Percentiles rank a stretch among this genome's conserved stretches.
phyloP scores from a whole-genome alignment of 2,113 vertebrate species.

The Theropithecus gelada region DNA sequence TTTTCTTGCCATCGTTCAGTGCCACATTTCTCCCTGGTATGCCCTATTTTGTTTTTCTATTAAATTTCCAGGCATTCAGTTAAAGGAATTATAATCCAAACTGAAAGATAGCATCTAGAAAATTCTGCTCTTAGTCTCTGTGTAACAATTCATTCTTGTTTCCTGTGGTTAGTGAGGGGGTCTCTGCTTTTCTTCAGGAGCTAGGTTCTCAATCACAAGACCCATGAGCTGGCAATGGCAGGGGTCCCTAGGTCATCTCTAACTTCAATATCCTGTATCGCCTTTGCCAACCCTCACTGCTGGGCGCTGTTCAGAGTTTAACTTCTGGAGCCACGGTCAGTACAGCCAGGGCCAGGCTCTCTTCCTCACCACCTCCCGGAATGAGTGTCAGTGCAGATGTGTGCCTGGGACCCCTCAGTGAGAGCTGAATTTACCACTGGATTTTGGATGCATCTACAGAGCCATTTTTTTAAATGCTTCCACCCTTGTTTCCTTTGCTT shows the following conservation, averaged over 20 bases:
- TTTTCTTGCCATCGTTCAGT: conserved; percentile 55
- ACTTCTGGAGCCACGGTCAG: background rate
- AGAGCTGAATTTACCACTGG: background rate
- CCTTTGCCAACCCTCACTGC: background rate
- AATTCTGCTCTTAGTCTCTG: background rate
- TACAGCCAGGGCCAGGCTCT: background rate
- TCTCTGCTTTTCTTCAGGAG: background rate
- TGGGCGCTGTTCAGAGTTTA: background rate
- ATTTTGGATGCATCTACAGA: background rate
- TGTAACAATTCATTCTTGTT: background rate
- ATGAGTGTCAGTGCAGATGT: background rate
- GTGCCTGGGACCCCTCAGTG: too few relatives aligned
- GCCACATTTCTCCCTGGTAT: conserved; percentile 48
- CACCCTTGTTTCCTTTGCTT: background rate
- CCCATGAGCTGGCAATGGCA: background rate
- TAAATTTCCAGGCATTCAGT: conserved; percentile 27
- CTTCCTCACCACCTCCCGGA: background rate
- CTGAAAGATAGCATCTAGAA: background rate
- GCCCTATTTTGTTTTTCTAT: conserved; percentile 31
- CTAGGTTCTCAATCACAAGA: background rate
- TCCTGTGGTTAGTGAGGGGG: background rate
- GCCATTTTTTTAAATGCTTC: background rate
- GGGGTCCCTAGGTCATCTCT: background rate
- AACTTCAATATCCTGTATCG: background rate
- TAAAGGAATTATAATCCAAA: background rate